Evolutionary conservation across 2,797 vertebrate species (phyloP), one percentile per base, ranked within the genome.

Genomic region (Enteromius paludinosus): DNA sequence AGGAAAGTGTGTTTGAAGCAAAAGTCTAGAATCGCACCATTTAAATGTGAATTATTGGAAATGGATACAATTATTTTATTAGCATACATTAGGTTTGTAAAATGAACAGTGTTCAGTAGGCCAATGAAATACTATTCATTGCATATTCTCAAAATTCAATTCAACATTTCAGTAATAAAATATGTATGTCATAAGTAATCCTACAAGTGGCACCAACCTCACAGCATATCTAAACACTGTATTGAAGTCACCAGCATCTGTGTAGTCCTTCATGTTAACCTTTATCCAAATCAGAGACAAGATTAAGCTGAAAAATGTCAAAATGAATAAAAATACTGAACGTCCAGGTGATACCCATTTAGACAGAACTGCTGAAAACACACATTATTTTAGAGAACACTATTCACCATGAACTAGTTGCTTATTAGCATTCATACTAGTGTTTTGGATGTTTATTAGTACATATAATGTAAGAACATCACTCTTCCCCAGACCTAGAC

Each of bases 21-120:
- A 52, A 72, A 56, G 20, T 56, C 33, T 56, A 74, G 33, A 56
- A 56, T 56, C 6, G n/a, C 17, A 18, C n/a, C 12, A 33, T 62
- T 62, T 62, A 33, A 56, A 74, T 54, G 52, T 54, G 20, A 54
- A 35, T 33, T n/a, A 73, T 38, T 23, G 56, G 72, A 74, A 74
- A 59, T 25, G n/a, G n/a, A 74, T 15, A 35, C 1, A 54, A n/a
- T 35, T n/a, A 72, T 33, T 62, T 54, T 30, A 33, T 28, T 14
- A 35, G 14, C 70, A 8, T 30, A 70, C 18, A 30, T 49, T 52
- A n/a, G 2, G 18, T 73, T 72, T 20, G 43, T 30, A 52, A 35
- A 72, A 52, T 72, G 28, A 72, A 15, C 18, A 54, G 20, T 52
- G 15, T 30, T 49, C 45, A 49, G 20, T n/a, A 14, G 35, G 23